Conservation (phyloP, 1,140 invertebrate species). For the Bombus sibiricus region DNA sequence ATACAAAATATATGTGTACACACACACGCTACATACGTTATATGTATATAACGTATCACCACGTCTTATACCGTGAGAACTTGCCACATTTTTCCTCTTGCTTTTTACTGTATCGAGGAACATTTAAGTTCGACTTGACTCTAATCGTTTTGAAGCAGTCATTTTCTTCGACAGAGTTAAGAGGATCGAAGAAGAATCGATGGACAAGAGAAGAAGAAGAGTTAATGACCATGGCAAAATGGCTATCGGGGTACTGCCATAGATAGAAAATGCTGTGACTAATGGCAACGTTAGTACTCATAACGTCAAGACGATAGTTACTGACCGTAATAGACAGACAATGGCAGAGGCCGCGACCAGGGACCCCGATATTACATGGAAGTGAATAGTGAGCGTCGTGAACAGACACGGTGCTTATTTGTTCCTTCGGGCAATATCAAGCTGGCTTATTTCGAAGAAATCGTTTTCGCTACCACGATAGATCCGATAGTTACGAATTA, state of each 20-base stretch:
- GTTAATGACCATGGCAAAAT: conserved; percentile 35
- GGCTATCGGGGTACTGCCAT: conserved; percentile 2
- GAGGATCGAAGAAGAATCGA: conserved; percentile 14
- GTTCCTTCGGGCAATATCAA: conserved; percentile 27
- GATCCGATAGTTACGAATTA: conserved; percentile 47
- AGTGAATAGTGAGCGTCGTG: conserved; percentile 35
- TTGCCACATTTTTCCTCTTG: neutral
- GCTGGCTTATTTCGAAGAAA: conserved; percentile 8
- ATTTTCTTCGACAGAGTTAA: conserved; percentile 1
- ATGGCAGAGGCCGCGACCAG: conserved; percentile 27
- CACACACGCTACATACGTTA: no score
- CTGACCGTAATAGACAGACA: conserved; percentile 63
- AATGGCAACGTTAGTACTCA: conserved; percentile 14
- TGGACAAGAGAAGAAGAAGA: neutral
- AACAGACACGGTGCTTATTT: conserved; percentile 34
- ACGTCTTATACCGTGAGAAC: neutral
- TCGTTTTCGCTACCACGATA: neutral
- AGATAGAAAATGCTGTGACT: conserved; percentile 43
- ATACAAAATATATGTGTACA: no score
- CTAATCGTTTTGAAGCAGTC: neutral
- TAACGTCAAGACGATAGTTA: conserved; percentile 54
- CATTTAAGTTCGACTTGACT: neutral
- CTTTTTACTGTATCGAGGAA: neutral
- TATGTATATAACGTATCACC: no score
- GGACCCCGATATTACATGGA: conserved; percentile 34